A percentile compares a stretch with the other conserved stretches of the same genome.
Evolutionary conservation across 2,888 invertebrate genomes (phyloP).

Genomic region (Melolontha melolontha): DNA sequence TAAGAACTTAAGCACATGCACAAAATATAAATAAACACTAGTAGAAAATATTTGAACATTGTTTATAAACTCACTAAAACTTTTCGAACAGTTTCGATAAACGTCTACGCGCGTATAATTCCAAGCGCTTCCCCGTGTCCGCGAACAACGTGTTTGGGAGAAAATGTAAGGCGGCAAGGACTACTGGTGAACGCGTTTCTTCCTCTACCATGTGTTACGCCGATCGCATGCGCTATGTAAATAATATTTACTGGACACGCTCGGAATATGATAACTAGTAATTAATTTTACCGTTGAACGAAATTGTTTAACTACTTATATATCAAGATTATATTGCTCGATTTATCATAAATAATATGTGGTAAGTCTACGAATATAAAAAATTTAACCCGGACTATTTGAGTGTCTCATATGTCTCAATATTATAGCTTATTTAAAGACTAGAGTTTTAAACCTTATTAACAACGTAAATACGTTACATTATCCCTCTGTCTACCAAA

Average conservation of each 20-base stretch:
- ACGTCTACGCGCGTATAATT: neutral
- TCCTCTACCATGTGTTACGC: constrained; percentile 1
- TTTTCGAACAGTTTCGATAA: neutral
- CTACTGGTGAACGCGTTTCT: neutral
- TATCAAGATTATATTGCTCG: too few species aligned
- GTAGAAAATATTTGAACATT: too few species aligned
- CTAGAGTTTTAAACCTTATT: too few species aligned
- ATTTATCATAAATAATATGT: too few species aligned
- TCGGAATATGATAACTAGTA: neutral
- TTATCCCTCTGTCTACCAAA: too few species aligned
- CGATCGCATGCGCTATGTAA: constrained; percentile 20
- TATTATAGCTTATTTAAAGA: too few species aligned
- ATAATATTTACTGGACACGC: neutral
- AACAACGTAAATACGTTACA: too few species aligned
- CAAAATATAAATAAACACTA: neutral
- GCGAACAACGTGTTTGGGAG: constrained; percentile 5
- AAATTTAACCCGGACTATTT: too few species aligned
- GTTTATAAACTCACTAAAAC: neutral
- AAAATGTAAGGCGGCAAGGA: constrained; percentile 10
- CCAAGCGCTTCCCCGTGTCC: neutral
- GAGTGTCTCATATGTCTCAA: too few species aligned
- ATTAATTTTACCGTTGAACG: too few species aligned
- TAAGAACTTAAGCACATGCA: neutral
- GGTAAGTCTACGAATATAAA: too few species aligned
- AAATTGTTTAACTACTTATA: too few species aligned